Base-by-base conservation (phyloP, 2,888 invertebrate species). In the Drosophila longiperda region DNA sequence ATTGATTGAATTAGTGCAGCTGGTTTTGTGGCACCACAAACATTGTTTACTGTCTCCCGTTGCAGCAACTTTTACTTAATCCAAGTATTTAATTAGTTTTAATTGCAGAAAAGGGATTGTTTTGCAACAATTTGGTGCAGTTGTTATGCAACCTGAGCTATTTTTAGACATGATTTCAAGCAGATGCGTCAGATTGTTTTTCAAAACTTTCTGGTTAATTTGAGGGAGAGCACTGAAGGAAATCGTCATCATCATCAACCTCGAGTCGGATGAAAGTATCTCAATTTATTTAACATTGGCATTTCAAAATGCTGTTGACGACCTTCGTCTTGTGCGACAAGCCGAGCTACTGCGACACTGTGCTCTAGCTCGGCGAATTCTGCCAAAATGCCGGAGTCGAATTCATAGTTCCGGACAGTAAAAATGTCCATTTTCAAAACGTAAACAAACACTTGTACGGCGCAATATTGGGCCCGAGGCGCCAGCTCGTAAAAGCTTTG, bases 391-490 rank as follows among this genome's bases (percentile, higher is more conserved):
- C 57, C 57, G 42, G 32, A 32, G 32, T 57, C 38, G 38, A 23
- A 45, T 7, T 23, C 34, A 23, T 36, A 36, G 55, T 40, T 40
- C 68, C 50, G 68, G 53, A 63, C 53, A 58, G 50, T 42, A 26
- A 69, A 75, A 66, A 42, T 42, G 38, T 61, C 64, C 57, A 34
- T 61, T 64, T 55, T 29, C 17, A 83, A 86, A 87, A 87, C 77
- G 86, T 87, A 87, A 87, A 87, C 86, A 87, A 87, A 87, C 86
- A 90, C 84, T 89, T 84, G 90, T 20, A 20, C 38, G 32, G 23
- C 23, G 49, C 45, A 33, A 15, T 8, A 29, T 38, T 20, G n/a
- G 42, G 62, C 34, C 58, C 53, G 68, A 49, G 65, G 36, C 42
- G 53, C 23, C 63, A 40, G 5, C 53, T 66, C 60, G 50, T 66